These are phyloP conservation scores for Hemiscyllium ocellatum DNA, from an alignment of 2,113 vertebrate genomes.

Conservation along the genomic window DNA sequence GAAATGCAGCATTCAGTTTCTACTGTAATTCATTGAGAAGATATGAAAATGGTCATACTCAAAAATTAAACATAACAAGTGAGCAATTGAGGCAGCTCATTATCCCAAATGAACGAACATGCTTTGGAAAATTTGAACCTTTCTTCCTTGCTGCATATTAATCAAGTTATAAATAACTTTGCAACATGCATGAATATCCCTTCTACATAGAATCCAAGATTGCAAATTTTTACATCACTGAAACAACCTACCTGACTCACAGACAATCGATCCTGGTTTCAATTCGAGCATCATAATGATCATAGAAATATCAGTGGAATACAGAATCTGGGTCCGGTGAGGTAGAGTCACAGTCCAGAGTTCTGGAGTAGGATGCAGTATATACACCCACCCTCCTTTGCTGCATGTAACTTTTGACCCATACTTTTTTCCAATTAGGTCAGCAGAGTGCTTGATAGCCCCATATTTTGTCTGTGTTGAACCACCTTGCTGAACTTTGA, in stretches of 20 bases:
- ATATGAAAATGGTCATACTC: not conserved
- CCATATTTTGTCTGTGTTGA: conserved; percentile 92
- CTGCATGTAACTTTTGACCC: conserved; percentile 92
- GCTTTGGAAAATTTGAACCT: not conserved
- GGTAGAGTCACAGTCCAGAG: conserved; percentile 90
- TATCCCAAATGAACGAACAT: not conserved
- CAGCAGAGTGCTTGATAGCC: conserved; percentile 79
- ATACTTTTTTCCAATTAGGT: conserved; percentile 82
- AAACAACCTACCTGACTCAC: conserved; percentile 76
- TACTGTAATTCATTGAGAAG: not conserved
- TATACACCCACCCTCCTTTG: conserved; percentile 91
- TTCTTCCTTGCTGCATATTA: not conserved
- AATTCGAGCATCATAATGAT: conserved; percentile 96
- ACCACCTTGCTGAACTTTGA: conserved; percentile 76
- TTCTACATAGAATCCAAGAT: too few relatives aligned
- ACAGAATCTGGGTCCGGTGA: conserved; percentile 93
- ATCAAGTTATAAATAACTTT: not conserved
- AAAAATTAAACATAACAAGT: not conserved
- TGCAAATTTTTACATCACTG: not conserved
- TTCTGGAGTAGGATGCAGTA: conserved; percentile 89
- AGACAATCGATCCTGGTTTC: conserved; percentile 86
- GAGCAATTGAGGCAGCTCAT: not conserved
- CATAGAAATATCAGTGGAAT: conserved; percentile 88
- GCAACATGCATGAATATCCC: not conserved
- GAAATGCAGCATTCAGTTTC: not conserved